These are phyloP conservation scores for Limnothrissa miodon DNA, from an alignment of 2,113 vertebrate species.

Conservation along the genomic window DNA sequence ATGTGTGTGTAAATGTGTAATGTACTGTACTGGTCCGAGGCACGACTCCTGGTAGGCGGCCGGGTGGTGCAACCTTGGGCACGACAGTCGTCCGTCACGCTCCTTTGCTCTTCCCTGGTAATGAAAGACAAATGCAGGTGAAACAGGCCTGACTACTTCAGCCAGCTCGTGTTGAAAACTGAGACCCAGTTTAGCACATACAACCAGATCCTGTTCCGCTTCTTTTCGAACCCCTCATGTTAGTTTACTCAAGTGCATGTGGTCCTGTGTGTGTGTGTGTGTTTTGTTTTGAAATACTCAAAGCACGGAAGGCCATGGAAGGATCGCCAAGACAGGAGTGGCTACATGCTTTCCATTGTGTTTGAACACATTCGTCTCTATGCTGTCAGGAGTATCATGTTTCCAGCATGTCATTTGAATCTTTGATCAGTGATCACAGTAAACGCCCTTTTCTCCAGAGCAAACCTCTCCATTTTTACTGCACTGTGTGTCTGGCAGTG, in stretches of 20 bases:
- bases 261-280: neutral
- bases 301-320: neutral
- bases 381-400: neutral
- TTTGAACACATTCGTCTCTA: neutral
- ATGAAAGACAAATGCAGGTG: neutral
- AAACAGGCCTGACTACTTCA: neutral
- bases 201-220: neutral
- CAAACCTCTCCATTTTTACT: neutral
- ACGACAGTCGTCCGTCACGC: neutral
- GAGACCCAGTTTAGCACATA: neutral
- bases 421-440: neutral
- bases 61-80: neutral
- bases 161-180: neutral
- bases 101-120: neutral
- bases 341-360: neutral
- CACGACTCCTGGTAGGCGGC: neutral
- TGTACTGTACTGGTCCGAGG: no score
- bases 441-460: neutral
- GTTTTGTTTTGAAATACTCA: neutral
- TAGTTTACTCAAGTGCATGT: neutral
- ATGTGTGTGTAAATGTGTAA: no score
- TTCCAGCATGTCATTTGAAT: no score
- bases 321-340: neutral
- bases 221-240: neutral
- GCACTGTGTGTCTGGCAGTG: neutral